phyloP scores from a whole-genome alignment of 2,888 invertebrate species.

The Ceraclea dissimilis region DNA sequence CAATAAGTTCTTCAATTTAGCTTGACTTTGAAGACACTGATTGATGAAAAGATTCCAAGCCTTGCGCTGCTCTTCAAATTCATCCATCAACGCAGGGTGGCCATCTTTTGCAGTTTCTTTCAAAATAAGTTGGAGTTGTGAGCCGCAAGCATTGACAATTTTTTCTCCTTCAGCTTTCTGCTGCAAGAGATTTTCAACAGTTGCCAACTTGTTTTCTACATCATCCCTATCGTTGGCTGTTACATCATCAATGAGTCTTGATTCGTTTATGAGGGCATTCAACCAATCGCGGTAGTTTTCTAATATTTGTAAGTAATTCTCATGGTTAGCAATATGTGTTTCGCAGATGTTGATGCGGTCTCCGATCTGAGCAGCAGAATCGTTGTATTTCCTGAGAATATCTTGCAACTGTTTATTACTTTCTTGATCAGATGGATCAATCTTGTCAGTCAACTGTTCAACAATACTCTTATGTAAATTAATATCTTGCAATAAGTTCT shows the following conservation, averaged over 20 bases:
- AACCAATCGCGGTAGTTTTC: constrained; percentile 81
- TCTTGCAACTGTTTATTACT: constrained; percentile 65
- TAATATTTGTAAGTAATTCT: constrained; percentile 70
- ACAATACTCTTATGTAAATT: constrained; percentile 77
- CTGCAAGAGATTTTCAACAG: constrained; percentile 67
- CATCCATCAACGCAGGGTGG: constrained; percentile 63
- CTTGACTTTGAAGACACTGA: constrained; percentile 62
- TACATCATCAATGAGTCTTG: constrained; percentile 69
- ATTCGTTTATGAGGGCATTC: constrained; percentile 70
- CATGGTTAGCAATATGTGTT: constrained; percentile 71
- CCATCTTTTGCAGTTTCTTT: constrained; percentile 71
- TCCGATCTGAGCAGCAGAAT: constrained; percentile 58
- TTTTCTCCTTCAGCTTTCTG: constrained; percentile 68
- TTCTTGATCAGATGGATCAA: constrained; percentile 72
- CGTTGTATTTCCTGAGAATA: constrained; percentile 65
- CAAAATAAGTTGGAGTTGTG: constrained; percentile 63
- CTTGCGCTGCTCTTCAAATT: constrained; percentile 64
- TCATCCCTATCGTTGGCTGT: constrained; percentile 72
- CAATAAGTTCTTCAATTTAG: constrained; percentile 66
- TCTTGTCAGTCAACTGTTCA: constrained; percentile 75
- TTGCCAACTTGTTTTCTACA: constrained; percentile 64
- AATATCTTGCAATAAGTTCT: constrained; percentile 77
- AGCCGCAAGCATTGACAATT: constrained; percentile 60
- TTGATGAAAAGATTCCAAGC: constrained; percentile 69
- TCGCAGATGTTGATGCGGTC: constrained; percentile 60